Percentiles rank a stretch among this genome's conserved stretches.
Conservation (phyloP, 2,797 vertebrate genomes). For the Lemur catta region DNA sequence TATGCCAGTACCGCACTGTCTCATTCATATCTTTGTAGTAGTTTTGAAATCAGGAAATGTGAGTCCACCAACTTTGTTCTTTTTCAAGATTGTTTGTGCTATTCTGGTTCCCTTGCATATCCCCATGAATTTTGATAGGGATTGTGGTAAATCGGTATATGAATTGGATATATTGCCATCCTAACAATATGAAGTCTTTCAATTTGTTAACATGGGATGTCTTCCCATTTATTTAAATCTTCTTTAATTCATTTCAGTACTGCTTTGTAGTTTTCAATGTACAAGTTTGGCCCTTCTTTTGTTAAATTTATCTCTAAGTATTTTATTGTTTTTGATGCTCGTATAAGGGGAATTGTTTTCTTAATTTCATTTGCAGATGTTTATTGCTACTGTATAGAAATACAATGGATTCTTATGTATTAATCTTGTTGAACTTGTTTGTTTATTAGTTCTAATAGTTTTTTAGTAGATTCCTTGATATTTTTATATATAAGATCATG, state of each 20-base stretch:
- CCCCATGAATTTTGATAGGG: background rate
- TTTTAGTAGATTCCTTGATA: background rate
- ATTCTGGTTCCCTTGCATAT: background rate
- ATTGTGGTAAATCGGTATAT: background rate
- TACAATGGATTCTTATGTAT: background rate
- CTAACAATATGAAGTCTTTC: background rate
- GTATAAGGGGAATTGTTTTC: background rate
- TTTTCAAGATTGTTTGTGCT: background rate
- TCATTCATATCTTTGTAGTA: background rate
- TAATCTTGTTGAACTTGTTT: background rate
- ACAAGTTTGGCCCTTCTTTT: background rate
- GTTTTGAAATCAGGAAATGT: background rate
- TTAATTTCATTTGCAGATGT: background rate
- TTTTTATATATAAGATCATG: background rate
- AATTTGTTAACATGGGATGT: background rate
- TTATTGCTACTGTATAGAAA: background rate
- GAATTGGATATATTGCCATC: background rate
- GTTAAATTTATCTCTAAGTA: background rate
- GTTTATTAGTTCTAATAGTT: background rate
- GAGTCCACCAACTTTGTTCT: background rate
- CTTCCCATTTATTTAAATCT: background rate
- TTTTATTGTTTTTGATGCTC: background rate
- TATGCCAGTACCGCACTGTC: background rate
- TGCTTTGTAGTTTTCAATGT: background rate
- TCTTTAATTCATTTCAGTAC: background rate